Conservation (phyloP, 2,888 invertebrate genomes). For the Trissonchulus sp. region DNA sequence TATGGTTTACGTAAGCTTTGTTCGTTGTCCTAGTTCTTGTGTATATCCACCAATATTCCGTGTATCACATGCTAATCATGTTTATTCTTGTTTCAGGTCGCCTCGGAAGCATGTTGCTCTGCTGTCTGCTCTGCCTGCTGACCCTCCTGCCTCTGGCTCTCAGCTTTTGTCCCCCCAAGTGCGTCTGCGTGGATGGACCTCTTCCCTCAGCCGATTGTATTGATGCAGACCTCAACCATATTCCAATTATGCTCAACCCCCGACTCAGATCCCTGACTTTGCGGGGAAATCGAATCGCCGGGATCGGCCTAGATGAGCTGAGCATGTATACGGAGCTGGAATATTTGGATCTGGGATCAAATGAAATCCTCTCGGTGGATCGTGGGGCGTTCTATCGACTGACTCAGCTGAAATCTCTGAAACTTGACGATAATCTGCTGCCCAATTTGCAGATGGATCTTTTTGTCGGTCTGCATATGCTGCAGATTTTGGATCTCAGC, state of each 20-base stretch:
- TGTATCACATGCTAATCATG: no score
- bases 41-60: no score
- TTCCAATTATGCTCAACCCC: conserved; percentile 36
- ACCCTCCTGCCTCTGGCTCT: no score
- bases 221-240: conserved; percentile 25
- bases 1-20: no score
- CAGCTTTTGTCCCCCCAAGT: conserved; percentile 34
- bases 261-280: conserved; percentile 29
- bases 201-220: conserved; percentile 25
- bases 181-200: conserved; percentile 28
- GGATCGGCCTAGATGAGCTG: conserved; percentile 30
- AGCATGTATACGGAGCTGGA: conserved; percentile 31
- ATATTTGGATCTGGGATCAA: conserved; percentile 32
- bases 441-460: conserved; percentile 26
- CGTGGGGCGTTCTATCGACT: conserved; percentile 33
- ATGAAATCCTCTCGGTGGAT: conserved; percentile 29
- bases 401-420: conserved; percentile 28
- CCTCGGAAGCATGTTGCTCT: no score
- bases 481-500: conserved; percentile 30
- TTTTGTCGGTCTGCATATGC: conserved; percentile 25
- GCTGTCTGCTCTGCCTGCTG: no score
- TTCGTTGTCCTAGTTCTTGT: no score
- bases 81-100: no score
- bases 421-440: conserved; percentile 31
- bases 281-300: conserved; percentile 30